Conservation (phyloP, 2,113 vertebrate genomes). For the Odocoileus virginianus region DNA sequence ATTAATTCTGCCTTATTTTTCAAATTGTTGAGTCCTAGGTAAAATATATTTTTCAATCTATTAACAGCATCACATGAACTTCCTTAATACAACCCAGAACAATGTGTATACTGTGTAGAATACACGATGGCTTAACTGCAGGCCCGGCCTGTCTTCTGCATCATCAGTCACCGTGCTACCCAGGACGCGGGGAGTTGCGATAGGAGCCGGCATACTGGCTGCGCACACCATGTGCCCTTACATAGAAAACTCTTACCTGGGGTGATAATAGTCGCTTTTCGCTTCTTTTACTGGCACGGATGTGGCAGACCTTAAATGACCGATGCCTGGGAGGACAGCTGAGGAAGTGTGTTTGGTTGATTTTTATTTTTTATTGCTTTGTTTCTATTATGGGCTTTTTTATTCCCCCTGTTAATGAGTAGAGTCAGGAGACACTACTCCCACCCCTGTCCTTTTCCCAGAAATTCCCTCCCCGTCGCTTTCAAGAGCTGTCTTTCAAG, state of each 20-base stretch:
- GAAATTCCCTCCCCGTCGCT: background rate
- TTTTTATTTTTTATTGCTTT: background rate
- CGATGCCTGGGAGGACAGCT: background rate
- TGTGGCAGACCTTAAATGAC: background rate
- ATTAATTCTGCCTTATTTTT: slow-evolving; percentile 14
- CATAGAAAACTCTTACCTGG: background rate
- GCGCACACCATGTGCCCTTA: background rate
- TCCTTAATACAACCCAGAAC: background rate
- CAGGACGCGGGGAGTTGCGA: background rate
- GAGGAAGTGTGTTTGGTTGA: slow-evolving; percentile 7
- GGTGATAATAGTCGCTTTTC: background rate
- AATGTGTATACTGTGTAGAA: background rate
- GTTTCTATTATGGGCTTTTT: background rate
- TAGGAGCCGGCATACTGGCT: background rate
- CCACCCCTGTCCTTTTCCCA: background rate
- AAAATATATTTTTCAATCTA: background rate
- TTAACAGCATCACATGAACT: background rate
- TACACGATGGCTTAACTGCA: background rate
- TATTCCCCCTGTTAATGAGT: background rate
- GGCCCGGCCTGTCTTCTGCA: background rate
- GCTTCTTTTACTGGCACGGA: background rate
- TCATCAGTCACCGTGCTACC: background rate
- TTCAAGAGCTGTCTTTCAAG: slow-evolving; percentile 55
- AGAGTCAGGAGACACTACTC: background rate
- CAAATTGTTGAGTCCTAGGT: background rate